Evolutionary conservation across 2,113 vertebrate genomes (phyloP), one percentile per base, ranked within the genome.

Genomic region (Bos javanicus): DNA sequence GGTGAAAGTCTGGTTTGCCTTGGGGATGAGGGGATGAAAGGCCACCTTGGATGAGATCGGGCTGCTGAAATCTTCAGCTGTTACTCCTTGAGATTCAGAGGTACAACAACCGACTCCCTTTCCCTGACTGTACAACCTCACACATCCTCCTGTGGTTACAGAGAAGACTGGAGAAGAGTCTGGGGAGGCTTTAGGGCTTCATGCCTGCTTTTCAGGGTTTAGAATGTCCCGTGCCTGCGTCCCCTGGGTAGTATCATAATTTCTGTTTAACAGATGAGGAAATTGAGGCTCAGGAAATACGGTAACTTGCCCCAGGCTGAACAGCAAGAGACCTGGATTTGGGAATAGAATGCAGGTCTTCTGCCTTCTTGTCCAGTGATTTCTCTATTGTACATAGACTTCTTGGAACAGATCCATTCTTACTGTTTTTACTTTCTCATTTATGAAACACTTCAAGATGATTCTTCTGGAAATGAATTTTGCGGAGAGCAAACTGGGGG

Each of bases 391-490:
- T 64, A 56, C 17, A 36, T 56, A 67, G 84, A 54, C 33, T 91
- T 95, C 60, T 96, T 78, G n/a, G 12, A 86, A 21, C 14, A 93
- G 59, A 60, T 90, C 11, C 4, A 2, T 62, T 95, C 60, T 93
- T 90, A 39, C 7, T 56, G 54, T 90, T 91, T 71, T 85, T 60
- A 84, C n/a, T 78, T 95, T 86, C 71, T 89, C 10, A 74, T 56
- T 92, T 74, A 30, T 90, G 54, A 93, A 96, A 76, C 15, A 71
- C 56, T 85, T 87, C 13, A 48, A 86, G 83, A 60, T 89, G 64
- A 84, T 60, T 94, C 80, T 93, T 97, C 85, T 93, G 64, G 83
- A 92, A 92, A 48, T 90, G 39, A 95, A 25, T 90, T 92, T 46
- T 97, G 30, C 93, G 57, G 39, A 64, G 36, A 81, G 10, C 46